Base-by-base conservation (phyloP, 2,888 invertebrate species). In the Trichopoda pennipes region DNA sequence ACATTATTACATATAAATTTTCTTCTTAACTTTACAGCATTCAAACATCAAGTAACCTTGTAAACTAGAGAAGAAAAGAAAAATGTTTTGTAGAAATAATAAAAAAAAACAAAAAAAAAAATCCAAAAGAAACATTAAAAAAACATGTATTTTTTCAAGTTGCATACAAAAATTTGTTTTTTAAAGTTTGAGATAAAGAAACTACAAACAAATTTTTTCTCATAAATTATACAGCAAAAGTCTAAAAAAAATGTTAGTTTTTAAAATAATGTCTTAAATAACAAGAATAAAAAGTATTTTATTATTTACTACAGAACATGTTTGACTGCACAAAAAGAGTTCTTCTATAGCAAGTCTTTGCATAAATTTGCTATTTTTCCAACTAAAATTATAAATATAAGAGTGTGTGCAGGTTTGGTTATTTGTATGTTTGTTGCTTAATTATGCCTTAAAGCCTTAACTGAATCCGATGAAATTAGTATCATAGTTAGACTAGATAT, bases 1-100 rank as follows among this genome's bases (percentile, higher is more conserved):
- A 28, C 44, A 56, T 47, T 23, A 6, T 32, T 19, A 53, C 49
- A 64, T 56, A 35, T 51, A 23, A 56, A 58, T 49, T 64, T n/a
- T 49, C 66, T 44, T 28, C 53, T 63, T 63, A 55, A 73, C 44
- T 63, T 56, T 61, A 28, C 79, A 80, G 79, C 79, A 79, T 79
- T 66, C 64, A 66, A 79, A 80, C 74, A 80, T 55, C 55, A 63
- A 61, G 63, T 80, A 74, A 74, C 80, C 74, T 74, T 74, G 74
- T 47, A 42, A 42, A 14, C 8, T n/a, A 28, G 28, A 28, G 32
- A 63, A 51, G 7, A 55, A 42, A 23, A 49, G 23, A 38, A 70
- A 49, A 70, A 49, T 55, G 63, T 35, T 56, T 35, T 72, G n/a
- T n/a, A 28, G 3, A 51, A 49, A 53, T 10, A 28, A 58, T 17